Evolutionary conservation across 2,888 invertebrate species (phyloP).

Genomic region (Pachliopta kotzebuea): DNA sequence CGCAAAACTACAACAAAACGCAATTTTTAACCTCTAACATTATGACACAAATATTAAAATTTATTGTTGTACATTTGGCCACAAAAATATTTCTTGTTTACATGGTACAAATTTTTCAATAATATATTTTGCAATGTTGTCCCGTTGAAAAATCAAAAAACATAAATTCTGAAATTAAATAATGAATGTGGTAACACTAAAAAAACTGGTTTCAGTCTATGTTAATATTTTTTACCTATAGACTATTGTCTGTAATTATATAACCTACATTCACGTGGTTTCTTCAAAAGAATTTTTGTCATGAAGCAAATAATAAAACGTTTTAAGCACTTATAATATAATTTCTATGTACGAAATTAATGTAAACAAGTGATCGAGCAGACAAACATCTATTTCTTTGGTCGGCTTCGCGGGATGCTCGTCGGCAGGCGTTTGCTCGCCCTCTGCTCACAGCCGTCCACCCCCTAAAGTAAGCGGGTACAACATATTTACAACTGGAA

Average conservation of each 20-base stretch:
- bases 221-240: no score
- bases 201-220: no score
- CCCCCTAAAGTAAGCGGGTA: slow-evolving; percentile 49
- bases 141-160: no score
- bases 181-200: no score
- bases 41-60: no score
- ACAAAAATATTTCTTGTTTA: no score
- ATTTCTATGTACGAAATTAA: slow-evolving; percentile 31
- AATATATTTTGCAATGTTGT: no score
- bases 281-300: neutral
- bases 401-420: slow-evolving; percentile 68
- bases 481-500: slow-evolving; percentile 45
- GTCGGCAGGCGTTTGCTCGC: slow-evolving; percentile 63
- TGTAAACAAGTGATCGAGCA: slow-evolving; percentile 33
- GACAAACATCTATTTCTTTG: slow-evolving; percentile 78
- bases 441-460: slow-evolving; percentile 73
- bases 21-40: no score
- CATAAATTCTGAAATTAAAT: no score
- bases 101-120: no score
- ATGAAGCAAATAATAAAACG: neutral
- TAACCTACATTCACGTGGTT: neutral
- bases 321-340: slow-evolving; percentile 7
- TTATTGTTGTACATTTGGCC: no score
- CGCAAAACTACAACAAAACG: no score
- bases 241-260: neutral